Evolutionary conservation across 1,140 invertebrate genomes (phyloP), one percentile per base, ranked within the genome.

Genomic region (Leptestheria dahalacensis): DNA sequence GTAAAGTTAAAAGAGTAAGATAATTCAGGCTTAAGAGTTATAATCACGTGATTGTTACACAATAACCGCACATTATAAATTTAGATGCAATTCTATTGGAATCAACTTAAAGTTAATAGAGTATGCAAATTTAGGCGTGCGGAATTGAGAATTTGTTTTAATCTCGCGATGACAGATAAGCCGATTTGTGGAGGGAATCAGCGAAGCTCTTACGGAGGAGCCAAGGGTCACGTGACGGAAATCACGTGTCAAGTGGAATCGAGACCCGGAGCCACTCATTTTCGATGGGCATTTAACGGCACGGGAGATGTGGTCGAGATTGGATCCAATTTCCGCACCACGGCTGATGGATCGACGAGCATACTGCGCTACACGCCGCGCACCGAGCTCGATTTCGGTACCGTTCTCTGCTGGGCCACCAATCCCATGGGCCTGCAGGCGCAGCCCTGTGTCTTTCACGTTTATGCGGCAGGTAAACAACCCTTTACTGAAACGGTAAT

Each of bases 151-250:
- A n/a, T n/a, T 52, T 52, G 25, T 15, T 24, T 26, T n/a, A n/a
- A n/a, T n/a, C n/a, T n/a, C n/a, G 53, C 21, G 46, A 59, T 10
- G 50, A 59, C 49, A 60, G 58, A 60, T 33, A 60, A 60, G 66
- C 90, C 90, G 53, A 77, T 91, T 60, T 94, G 90, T 69, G 77
- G 80, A 60, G 72, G 77, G 57, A 82, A 82, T 61, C 84, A 88
- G 68, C 84, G 88, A 11, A 46, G 29, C 9, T 46, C 48, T 20
- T 62, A 62, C 56, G 61, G 61, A 11, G 61, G 33, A 23, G 61
- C 61, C 47, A 62, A 62, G 47, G 53, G 48, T 26, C 28, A 50
- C 28, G 57, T 55, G 10, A 57, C 57, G 25, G 53, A 57, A 46
- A 49, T 67, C 25, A 61, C 63, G 15, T 67, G 66, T 54, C 57